Percentiles rank a stretch among this genome's conserved stretches.
These are phyloP conservation scores for Morpho achilles DNA, from an alignment of 2,888 invertebrate genomes.

Conservation along the genomic window DNA sequence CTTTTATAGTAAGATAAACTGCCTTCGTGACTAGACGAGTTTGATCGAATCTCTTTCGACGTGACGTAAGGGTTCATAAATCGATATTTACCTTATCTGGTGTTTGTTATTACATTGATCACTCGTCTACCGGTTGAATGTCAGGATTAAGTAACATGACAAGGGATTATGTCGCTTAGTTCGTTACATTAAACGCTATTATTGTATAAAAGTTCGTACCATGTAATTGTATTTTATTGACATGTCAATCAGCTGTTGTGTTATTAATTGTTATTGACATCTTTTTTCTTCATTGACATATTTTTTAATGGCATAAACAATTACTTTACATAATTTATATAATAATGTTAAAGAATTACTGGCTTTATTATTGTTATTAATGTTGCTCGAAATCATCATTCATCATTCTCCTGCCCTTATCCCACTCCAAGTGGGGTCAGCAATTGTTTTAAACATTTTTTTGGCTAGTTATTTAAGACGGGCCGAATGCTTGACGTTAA, in stretches of 20 bases:
- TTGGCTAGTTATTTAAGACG: too few relatives aligned
- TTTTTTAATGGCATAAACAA: too few relatives aligned
- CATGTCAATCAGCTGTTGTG: constrained; percentile 10
- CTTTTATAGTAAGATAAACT: constrained; percentile 31
- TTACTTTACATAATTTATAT: too few relatives aligned
- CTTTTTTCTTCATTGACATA: constrained; percentile 2
- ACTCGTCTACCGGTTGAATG: constrained; percentile 14
- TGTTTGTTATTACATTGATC: constrained; percentile 26
- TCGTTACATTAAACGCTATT: not conserved
- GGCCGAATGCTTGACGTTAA: too few relatives aligned
- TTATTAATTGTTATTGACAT: constrained; percentile 18
- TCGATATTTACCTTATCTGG: constrained; percentile 34
- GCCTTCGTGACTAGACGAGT: constrained; percentile 34
- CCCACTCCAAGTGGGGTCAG: too few relatives aligned
- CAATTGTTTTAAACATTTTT: too few relatives aligned
- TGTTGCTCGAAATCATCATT: too few relatives aligned
- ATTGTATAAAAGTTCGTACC: not conserved
- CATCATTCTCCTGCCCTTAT: too few relatives aligned
- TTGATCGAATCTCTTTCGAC: constrained; percentile 31
- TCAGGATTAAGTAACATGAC: constrained; percentile 3
- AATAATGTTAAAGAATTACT: too few relatives aligned
- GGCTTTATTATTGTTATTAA: too few relatives aligned
- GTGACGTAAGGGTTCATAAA: constrained; percentile 31
- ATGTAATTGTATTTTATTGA: constrained; percentile 9
- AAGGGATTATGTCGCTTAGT: constrained; percentile 12